phyloP scores from a whole-genome alignment of 2,113 vertebrate genomes.

The Mesitornis unicolor region DNA sequence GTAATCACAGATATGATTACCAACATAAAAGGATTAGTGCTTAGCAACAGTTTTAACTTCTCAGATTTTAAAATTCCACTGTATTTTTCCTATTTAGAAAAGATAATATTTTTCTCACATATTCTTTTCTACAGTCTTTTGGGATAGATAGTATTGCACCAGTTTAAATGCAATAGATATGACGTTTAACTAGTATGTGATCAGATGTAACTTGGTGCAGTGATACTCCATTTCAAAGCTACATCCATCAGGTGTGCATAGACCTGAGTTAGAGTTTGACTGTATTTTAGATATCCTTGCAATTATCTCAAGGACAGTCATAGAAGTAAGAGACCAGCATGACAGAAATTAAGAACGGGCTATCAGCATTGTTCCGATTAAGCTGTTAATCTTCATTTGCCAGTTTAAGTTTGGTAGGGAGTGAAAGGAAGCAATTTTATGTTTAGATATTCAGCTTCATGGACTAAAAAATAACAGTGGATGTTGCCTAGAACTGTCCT shows the following conservation, averaged over 20 bases:
- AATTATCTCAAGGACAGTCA: neutral
- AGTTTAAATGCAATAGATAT: neutral
- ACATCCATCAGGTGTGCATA: neutral
- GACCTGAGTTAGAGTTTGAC: neutral
- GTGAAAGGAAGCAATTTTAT: neutral
- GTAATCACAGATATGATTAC: neutral
- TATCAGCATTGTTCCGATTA: neutral
- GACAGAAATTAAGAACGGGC: neutral
- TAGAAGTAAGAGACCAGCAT: neutral
- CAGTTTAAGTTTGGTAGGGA: neutral
- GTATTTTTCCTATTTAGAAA: neutral
- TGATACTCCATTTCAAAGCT: neutral
- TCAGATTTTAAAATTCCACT: neutral
- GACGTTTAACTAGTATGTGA: neutral
- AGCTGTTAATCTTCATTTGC: neutral
- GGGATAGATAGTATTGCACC: neutral
- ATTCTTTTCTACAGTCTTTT: neutral
- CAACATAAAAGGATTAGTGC: neutral
- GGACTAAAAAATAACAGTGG: neutral
- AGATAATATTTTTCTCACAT: neutral
- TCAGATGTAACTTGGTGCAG: neutral
- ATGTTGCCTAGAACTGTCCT: neutral
- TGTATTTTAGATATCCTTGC: neutral
- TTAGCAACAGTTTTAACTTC: neutral
- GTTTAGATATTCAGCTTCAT: neutral